Base-by-base conservation (phyloP, 2,113 vertebrate species). In the Gyps fulvus region DNA sequence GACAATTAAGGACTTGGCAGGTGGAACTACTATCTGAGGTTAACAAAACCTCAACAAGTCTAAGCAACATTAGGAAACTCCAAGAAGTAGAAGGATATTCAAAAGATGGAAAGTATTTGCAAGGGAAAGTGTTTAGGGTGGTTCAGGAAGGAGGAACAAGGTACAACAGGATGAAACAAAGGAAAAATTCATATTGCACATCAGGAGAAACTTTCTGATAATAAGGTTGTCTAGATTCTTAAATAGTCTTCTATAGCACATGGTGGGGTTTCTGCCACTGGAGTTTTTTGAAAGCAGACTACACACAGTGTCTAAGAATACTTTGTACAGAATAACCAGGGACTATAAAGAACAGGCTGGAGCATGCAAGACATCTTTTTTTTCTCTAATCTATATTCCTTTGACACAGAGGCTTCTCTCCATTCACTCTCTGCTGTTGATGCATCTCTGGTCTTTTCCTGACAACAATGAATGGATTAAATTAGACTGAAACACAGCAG, bases 1-100 rank as follows among this genome's bases (percentile, higher is more conserved):
- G 62, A 85, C 45, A 79, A 59, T 42, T 88, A 87, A 88, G 18
- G 18, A 63, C 74, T 90, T 91, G 82, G 73, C 66, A 95, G 32
- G 58, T 89, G 11, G n/a, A 89, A 83, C 20, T 88, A 59, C 73
- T 73, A 86, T 70, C n/a, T 80, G 66, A 94, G 63, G 54, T 83
- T 94, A 95, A 95, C 32, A 87, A 88, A 97, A 87, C 23, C 76
- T 91, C 91, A 91, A 19, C 49, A 93, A 91, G 70, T 54, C 83
- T 95, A 72, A 91, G 61, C 54, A 83, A 89, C 32, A n/a, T 59
- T 45, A 91, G 49, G 73, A 72, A 91, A 89, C 78, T 83, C 81
- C 49, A 93, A 76, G 40, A 81, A 89, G 29, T 19, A 65, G 55
- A 95, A 83, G 7, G 10, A 80, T 87, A 73, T 90, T 94, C 81